phyloP scores from a whole-genome alignment of 1,140 invertebrate species.

The Piezodorus guildinii region DNA sequence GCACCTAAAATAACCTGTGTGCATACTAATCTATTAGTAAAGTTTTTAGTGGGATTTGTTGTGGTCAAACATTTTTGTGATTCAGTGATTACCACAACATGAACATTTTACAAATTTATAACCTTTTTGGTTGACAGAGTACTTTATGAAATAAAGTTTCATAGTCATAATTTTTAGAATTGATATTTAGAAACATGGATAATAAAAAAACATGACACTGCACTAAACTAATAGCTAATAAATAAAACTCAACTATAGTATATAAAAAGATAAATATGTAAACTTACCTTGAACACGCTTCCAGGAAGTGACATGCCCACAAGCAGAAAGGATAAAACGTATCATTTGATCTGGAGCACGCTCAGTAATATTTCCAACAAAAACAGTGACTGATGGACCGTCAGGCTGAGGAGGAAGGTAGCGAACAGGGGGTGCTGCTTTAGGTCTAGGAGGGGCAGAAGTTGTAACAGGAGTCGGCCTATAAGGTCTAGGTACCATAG shows the following conservation, averaged over 20 bases:
- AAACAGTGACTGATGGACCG: slow-evolving; percentile 90
- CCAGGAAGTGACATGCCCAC: slow-evolving; percentile 91
- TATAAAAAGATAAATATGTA: background rate
- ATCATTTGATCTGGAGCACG: slow-evolving; percentile 91
- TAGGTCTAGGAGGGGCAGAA: background rate
- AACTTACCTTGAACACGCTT: slow-evolving; percentile 78
- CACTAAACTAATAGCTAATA: too few relatives aligned
- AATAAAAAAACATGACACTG: too few relatives aligned
- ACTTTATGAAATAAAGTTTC: too few relatives aligned
- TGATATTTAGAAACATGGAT: too few relatives aligned
- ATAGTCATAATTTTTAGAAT: too few relatives aligned
- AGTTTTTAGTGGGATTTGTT: too few relatives aligned
- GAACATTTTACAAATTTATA: too few relatives aligned
- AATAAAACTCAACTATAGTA: background rate
- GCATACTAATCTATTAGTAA: background rate
- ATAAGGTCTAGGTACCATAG: slow-evolving; percentile 26
- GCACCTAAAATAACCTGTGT: background rate
- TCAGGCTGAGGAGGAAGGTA: slow-evolving; percentile 33
- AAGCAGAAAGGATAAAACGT: slow-evolving; percentile 74
- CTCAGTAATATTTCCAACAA: slow-evolving; percentile 96
- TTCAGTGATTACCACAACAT: too few relatives aligned
- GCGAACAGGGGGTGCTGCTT: slow-evolving; percentile 15
- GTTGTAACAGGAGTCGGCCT: slow-evolving; percentile 21
- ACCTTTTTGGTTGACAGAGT: too few relatives aligned
- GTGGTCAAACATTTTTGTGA: too few relatives aligned